Evolutionary conservation across 2,888 invertebrate species (phyloP).

Genomic region (Rosalia funebris): DNA sequence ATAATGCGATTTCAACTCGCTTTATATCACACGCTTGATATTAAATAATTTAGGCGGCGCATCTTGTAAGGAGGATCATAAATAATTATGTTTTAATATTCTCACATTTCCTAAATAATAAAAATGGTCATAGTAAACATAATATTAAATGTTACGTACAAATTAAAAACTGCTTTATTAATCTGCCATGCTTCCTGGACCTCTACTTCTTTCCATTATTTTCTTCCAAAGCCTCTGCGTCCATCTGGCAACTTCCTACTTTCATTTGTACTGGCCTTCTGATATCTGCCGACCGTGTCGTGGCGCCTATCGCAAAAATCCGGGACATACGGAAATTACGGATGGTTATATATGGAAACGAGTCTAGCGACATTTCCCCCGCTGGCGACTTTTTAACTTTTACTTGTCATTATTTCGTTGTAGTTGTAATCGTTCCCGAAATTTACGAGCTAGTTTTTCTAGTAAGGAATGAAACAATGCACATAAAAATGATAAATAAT

Average conservation of each 20-base stretch:
- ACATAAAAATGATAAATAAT: slow-evolving; percentile 24
- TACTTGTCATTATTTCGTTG: slow-evolving; percentile 40
- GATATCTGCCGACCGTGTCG: slow-evolving; percentile 31
- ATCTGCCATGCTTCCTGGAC: too few species aligned
- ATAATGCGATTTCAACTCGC: too few species aligned
- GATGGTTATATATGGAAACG: slow-evolving; percentile 56
- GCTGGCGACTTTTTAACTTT: slow-evolving; percentile 37
- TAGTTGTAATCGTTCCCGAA: slow-evolving; percentile 35
- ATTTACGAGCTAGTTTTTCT: slow-evolving; percentile 23
- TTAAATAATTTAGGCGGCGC: too few species aligned
- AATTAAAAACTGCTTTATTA: too few species aligned
- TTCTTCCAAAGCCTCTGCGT: neutral
- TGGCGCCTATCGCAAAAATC: slow-evolving; percentile 36
- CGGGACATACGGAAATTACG: slow-evolving; percentile 54
- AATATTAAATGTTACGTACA: too few species aligned
- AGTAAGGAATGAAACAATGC: slow-evolving; percentile 9
- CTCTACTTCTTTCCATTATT: neutral
- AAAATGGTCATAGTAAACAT: too few species aligned
- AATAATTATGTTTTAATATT: too few species aligned
- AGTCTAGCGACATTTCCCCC: slow-evolving; percentile 41
- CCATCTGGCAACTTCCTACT: slow-evolving; percentile 10
- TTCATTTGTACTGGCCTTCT: slow-evolving; percentile 5
- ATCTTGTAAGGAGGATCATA: too few species aligned
- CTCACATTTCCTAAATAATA: too few species aligned
- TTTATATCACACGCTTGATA: too few species aligned